These are phyloP conservation scores for Stigmatopora argus DNA, from an alignment of 2,113 vertebrate species.

Conservation along the genomic window DNA sequence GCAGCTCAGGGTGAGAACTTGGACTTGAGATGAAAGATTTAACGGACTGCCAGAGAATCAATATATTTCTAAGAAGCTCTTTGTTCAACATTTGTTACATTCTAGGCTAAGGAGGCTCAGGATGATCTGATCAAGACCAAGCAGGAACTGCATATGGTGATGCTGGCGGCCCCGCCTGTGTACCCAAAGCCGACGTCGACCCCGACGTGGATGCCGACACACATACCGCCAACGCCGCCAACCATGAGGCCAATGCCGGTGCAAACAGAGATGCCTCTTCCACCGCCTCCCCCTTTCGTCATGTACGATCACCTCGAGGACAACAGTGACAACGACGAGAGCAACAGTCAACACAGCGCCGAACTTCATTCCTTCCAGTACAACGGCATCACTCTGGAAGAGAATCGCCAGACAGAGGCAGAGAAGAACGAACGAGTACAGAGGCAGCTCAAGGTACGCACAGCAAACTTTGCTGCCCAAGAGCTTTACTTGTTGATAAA, in stretches of 20 bases:
- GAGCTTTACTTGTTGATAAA: neutral
- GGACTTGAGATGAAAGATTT: neutral
- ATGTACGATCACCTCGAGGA: conserved; percentile 37
- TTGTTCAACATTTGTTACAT: neutral
- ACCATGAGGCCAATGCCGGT: neutral
- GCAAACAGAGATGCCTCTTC: conserved; percentile 41
- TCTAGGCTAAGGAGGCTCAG: conserved; percentile 83
- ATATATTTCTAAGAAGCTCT: neutral
- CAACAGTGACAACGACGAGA: conserved; percentile 78
- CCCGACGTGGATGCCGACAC: neutral
- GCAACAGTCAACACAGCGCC: conserved; percentile 80
- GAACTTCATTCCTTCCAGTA: conserved; percentile 80
- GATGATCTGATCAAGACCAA: conserved; percentile 84
- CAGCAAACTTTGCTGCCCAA: neutral
- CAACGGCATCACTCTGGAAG: conserved; percentile 81
- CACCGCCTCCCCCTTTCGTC: conserved; percentile 49
- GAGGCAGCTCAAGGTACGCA: conserved; percentile 83
- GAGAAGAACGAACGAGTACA: conserved; percentile 93
- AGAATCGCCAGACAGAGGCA: conserved; percentile 84
- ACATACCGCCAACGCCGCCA: neutral
- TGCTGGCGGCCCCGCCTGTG: conserved; percentile 74
- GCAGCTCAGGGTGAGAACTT: conserved; percentile 81
- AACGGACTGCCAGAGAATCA: neutral
- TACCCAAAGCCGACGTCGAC: conserved; percentile 51
- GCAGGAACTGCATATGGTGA: conserved; percentile 83